These are phyloP conservation scores for Odobenus rosmarus DNA, from an alignment of 2,113 vertebrate genomes.

Conservation along the genomic window DNA sequence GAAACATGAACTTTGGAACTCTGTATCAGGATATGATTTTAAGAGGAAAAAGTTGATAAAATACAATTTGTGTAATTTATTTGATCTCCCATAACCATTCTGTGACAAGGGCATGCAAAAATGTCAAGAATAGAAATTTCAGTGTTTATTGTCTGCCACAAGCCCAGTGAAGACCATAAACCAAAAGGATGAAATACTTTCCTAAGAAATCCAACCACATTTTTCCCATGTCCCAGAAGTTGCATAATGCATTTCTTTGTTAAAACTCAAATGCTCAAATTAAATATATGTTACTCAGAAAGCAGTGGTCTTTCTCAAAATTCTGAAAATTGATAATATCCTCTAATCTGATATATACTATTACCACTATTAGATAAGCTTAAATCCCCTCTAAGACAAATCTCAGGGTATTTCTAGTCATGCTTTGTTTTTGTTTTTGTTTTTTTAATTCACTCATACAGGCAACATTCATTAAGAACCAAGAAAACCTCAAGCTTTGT, in stretches of 20 bases:
- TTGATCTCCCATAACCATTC: background rate
- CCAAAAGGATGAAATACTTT: conserved; percentile 32
- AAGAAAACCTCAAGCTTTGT: background rate
- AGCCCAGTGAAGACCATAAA: background rate
- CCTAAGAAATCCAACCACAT: background rate
- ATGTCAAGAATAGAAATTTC: background rate
- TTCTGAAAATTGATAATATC: background rate
- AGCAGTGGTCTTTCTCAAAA: background rate
- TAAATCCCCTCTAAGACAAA: background rate
- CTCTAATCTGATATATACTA: background rate
- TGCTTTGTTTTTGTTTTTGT: background rate
- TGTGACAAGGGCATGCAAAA: background rate
- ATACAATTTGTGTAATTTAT: conserved; percentile 13
- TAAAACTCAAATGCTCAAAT: background rate
- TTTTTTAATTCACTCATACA: background rate
- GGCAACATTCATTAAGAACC: background rate
- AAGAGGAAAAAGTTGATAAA: conserved; percentile 40
- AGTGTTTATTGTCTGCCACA: background rate
- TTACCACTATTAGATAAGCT: background rate
- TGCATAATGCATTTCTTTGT: background rate
- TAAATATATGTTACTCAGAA: background rate
- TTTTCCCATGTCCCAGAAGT: background rate
- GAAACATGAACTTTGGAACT: conserved; percentile 39
- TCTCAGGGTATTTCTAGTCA: background rate
- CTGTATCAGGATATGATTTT: conserved; percentile 27